These are phyloP conservation scores for Timandra comae DNA, from an alignment of 2,888 invertebrate genomes.

Conservation along the genomic window DNA sequence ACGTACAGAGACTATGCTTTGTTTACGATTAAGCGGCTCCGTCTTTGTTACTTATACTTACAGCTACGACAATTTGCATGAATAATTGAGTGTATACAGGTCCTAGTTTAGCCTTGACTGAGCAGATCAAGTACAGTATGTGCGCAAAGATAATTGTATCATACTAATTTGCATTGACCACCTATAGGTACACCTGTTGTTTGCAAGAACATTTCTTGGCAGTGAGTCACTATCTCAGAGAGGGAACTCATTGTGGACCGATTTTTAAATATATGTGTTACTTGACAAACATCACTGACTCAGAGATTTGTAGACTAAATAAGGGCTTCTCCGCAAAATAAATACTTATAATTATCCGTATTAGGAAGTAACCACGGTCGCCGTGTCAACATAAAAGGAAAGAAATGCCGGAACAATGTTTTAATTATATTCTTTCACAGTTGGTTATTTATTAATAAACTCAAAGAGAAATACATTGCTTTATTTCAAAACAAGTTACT, in stretches of 20 bases:
- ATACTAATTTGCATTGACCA: constrained; percentile 46
- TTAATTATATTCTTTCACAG: constrained; percentile 4
- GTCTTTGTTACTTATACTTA: constrained; percentile 24
- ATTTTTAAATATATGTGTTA: constrained; percentile 47
- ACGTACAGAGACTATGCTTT: constrained; percentile 56
- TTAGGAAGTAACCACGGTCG: constrained; percentile 49
- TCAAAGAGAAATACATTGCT: too few relatives aligned
- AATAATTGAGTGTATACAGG: constrained; percentile 20
- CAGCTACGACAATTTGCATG: constrained; percentile 18
- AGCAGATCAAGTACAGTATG: constrained; percentile 26
- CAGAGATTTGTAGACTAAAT: constrained; percentile 49
- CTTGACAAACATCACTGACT: constrained; percentile 50
- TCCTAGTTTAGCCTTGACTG: constrained; percentile 16
- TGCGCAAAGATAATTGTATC: constrained; percentile 49
- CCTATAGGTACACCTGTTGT: constrained; percentile 44
- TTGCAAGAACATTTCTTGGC: constrained; percentile 44
- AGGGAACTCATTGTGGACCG: constrained; percentile 31
- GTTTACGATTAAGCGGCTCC: constrained; percentile 43
- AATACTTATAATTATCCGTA: constrained; percentile 54
- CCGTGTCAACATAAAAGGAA: constrained; percentile 44
- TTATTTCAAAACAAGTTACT: too few relatives aligned
- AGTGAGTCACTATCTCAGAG: constrained; percentile 42
- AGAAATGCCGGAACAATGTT: constrained; percentile 59
- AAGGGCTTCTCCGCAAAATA: constrained; percentile 59
- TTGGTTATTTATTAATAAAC: too few relatives aligned